Percentiles rank a stretch among this genome's conserved stretches.
phyloP scores from a whole-genome alignment of 1,140 invertebrate genomes.

The Drosophila navojoa region DNA sequence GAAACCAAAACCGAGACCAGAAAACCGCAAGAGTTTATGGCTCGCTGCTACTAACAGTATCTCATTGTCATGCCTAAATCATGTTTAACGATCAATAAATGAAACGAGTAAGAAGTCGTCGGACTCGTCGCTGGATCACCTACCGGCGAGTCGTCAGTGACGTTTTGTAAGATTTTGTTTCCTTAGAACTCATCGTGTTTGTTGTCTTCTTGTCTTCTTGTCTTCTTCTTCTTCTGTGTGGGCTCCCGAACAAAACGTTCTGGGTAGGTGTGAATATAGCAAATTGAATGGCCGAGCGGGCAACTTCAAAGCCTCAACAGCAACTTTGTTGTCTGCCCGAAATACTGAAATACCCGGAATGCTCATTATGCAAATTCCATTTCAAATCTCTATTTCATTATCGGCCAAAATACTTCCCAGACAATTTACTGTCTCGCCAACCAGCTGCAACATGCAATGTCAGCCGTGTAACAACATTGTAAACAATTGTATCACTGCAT shows the following conservation, averaged over 20 bases:
- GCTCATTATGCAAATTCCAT: conserved; percentile 27
- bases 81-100: conserved; percentile 81
- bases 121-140: conserved; percentile 1
- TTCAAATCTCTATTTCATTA: conserved; percentile 54
- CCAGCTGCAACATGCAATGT: too few relatives aligned
- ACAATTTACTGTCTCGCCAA: conserved; percentile 1
- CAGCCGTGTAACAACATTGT: conserved; percentile 42
- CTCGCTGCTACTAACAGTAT: conserved; percentile 68
- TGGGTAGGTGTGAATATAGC: conserved; percentile 54
- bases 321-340: conserved; percentile 58
- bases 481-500: conserved; percentile 65
- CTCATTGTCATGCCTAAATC: conserved; percentile 79
- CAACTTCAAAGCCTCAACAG: conserved; percentile 61
- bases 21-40: conserved; percentile 67
- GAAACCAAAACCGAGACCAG: conserved; percentile 49
- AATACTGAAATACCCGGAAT: background rate
- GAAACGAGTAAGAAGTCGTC: conserved; percentile 29
- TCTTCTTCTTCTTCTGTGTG: conserved; percentile 50
- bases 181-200: conserved; percentile 47
- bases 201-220: background rate
- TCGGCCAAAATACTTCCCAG: conserved; percentile 23
- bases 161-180: conserved; percentile 51
- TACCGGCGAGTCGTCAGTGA: background rate
- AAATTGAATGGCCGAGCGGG: conserved; percentile 67
- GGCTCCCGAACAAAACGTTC: conserved; percentile 32